Evolutionary conservation across 1,140 invertebrate genomes (phyloP), one percentile per base, ranked within the genome.

Genomic region (Bombus difficillimus): DNA sequence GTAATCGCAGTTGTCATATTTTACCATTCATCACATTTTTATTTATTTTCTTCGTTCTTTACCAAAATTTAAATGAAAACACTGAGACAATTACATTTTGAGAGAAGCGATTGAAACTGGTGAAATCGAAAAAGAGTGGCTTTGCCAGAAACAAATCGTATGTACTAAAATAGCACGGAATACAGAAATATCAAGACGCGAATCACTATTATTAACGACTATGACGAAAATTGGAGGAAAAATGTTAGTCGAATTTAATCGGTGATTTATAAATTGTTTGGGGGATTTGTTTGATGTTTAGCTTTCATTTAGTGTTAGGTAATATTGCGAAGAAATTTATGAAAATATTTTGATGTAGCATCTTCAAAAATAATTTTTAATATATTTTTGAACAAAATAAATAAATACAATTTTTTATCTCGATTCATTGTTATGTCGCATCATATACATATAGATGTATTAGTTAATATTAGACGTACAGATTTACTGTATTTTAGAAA

Each of bases 171-270:
- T 75, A 75, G 37, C 25, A 3, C 12, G 28, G 9, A 53, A 75
- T 39, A 25, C 25, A 10, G 32, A 37, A 75, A 76, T 83, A 83
- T 64, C n/a, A 18, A 37, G 66, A n/a, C 37, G 8, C 10, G 47
- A 43, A 73, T 53, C 13, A 37, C 57, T 83, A 83, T 76, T 75
- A 83, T 83, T 81, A 81, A 81, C 68, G 10, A 28, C 10, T n/a
- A 5, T 22, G 47, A 28, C 37, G 71, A 74, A 62, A 43, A 74
- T 37, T 34, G 69, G 6, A 34, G 62, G 69, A 62, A 81, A 74
- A 81, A 59, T 10, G 37, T 9, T 39, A 12, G 18, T 4, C 25
- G 22, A 39, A 4, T 2, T 41, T 62, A n/a, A 77, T 41, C 28
- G 15, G 10, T 39, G 5, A 1, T 22, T 76, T 59, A 76, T 37